Evolutionary conservation across 2,888 invertebrate genomes (phyloP).

Genomic region (Diaperis boleti): DNA sequence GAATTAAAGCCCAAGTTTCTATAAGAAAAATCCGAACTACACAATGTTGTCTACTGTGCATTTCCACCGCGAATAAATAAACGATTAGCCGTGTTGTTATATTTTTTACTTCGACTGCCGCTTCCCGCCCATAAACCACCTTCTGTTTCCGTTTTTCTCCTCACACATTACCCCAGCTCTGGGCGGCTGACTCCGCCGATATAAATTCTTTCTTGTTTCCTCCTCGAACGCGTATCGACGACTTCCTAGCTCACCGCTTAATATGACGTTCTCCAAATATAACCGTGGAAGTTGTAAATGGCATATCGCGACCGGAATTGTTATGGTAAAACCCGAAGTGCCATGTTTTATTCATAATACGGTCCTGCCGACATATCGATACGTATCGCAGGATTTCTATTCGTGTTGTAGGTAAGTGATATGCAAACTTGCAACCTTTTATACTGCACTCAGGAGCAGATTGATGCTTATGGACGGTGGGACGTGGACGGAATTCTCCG

Average conservation of each 20-base stretch:
- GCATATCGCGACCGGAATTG: slow-evolving; percentile 40
- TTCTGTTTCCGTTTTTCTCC: slow-evolving; percentile 9
- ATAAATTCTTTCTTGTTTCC: slow-evolving; percentile 25
- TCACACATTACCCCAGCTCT: slow-evolving; percentile 27
- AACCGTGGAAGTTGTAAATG: slow-evolving; percentile 33
- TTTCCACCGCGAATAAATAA: slow-evolving; percentile 26
- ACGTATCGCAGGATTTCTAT: slow-evolving; percentile 42
- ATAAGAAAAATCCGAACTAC: too few species aligned
- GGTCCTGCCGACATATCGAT: slow-evolving; percentile 46
- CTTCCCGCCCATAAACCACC: slow-evolving; percentile 6
- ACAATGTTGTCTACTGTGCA: too few species aligned
- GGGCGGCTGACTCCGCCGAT: slow-evolving; percentile 26
- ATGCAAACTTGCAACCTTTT: slow-evolving; percentile 46
- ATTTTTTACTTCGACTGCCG: slow-evolving; percentile 15
- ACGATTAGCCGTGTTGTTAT: slow-evolving; percentile 16
- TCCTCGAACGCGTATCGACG: slow-evolving; percentile 12
- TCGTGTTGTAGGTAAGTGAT: slow-evolving; percentile 44
- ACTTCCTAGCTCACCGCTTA: slow-evolving; percentile 17
- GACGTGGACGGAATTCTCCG: slow-evolving; percentile 30
- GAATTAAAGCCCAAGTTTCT: too few species aligned
- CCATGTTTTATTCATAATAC: slow-evolving; percentile 47
- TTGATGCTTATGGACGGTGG: slow-evolving; percentile 20
- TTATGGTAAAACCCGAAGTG: slow-evolving; percentile 41
- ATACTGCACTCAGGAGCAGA: slow-evolving; percentile 18
- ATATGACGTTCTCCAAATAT: slow-evolving; percentile 22